These are phyloP conservation scores for Mythimna vitellina DNA, from an alignment of 2,888 invertebrate genomes.

Conservation along the genomic window DNA sequence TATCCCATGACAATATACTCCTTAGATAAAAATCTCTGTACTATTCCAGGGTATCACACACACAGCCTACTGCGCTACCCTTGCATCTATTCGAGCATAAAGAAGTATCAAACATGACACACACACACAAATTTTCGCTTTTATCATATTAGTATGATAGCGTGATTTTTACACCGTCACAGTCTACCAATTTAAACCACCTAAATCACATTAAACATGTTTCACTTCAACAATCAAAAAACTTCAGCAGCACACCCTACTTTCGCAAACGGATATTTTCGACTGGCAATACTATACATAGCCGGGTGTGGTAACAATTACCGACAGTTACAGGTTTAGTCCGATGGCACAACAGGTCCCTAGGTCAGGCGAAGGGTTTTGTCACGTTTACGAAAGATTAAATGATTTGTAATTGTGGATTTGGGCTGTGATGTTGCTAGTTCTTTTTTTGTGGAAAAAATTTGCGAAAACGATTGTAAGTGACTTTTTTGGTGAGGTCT, in stretches of 20 bases:
- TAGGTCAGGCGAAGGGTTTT: slow-evolving; percentile 62
- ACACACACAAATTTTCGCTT: no score
- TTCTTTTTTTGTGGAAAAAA: background rate
- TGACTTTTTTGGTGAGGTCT: background rate
- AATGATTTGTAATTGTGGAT: slow-evolving; percentile 58
- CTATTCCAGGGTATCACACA: no score
- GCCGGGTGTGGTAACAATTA: slow-evolving; percentile 49
- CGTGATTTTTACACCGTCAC: background rate
- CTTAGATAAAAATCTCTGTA: no score
- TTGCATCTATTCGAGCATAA: no score
- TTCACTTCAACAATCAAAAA: slow-evolving; percentile 9
- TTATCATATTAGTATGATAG: no score
- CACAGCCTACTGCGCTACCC: no score
- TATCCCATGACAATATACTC: no score
- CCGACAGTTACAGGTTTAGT: slow-evolving; percentile 51
- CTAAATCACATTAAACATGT: slow-evolving; percentile 2
- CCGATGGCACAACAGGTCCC: slow-evolving; percentile 60
- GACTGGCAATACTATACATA: slow-evolving; percentile 29
- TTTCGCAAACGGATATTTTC: slow-evolving; percentile 47
- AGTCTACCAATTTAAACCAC: background rate
- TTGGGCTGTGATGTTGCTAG: background rate
- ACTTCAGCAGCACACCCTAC: background rate
- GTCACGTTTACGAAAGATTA: slow-evolving; percentile 54
- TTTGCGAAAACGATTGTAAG: slow-evolving; percentile 10
- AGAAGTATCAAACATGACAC: no score